These are phyloP conservation scores for Galerucella nymphaeae DNA, from an alignment of 2,888 invertebrate species.

Conservation along the genomic window DNA sequence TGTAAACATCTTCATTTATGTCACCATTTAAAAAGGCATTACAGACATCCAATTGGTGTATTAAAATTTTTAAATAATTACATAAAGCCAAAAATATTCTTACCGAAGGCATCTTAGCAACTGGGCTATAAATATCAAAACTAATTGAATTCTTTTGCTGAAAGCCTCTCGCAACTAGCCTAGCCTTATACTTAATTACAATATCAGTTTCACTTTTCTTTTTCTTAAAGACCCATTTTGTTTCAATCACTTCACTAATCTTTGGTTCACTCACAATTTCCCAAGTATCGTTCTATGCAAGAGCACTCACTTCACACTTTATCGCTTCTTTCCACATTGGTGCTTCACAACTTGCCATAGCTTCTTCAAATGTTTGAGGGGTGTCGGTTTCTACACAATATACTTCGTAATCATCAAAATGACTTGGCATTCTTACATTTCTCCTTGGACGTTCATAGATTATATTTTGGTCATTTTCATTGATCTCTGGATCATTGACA, in stretches of 20 bases:
- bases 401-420: too few relatives aligned
- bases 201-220: slow-evolving; percentile 31
- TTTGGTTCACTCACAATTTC: slow-evolving; percentile 33
- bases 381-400: too few relatives aligned
- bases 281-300: slow-evolving; percentile 34
- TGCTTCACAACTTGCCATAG: too few relatives aligned
- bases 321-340: not conserved
- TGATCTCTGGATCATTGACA: too few relatives aligned
- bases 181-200: slow-evolving; percentile 35
- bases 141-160: slow-evolving; percentile 23
- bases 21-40: slow-evolving; percentile 49
- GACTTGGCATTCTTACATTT: too few relatives aligned
- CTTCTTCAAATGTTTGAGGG: too few relatives aligned
- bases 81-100: slow-evolving; percentile 30
- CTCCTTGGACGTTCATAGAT: too few relatives aligned
- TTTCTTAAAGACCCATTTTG: slow-evolving; percentile 41
- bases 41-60: slow-evolving; percentile 49
- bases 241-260: slow-evolving; percentile 40
- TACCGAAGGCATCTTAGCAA: slow-evolving; percentile 20
- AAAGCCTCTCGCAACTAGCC: slow-evolving; percentile 40
- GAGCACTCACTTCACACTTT: not conserved
- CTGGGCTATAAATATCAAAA: slow-evolving; percentile 18
- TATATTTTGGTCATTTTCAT: too few relatives aligned
- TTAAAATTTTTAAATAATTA: slow-evolving; percentile 18
- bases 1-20: slow-evolving; percentile 47